Conservation (phyloP, 2,113 vertebrate genomes). For the Callipepla californica region DNA sequence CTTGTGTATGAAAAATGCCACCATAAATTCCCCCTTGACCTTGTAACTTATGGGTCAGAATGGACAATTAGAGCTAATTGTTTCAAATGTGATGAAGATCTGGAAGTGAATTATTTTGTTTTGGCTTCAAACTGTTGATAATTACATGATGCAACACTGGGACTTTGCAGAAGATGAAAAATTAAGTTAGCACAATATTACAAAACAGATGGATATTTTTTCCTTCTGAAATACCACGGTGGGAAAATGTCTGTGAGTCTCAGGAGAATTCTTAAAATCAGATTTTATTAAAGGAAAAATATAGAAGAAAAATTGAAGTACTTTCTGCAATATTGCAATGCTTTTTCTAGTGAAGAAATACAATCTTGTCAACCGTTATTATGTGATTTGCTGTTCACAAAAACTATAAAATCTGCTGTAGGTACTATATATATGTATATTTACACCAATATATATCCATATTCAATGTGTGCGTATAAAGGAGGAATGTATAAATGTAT, state of each 20-base stretch:
- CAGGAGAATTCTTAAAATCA: not conserved
- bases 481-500: not conserved
- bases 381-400: not conserved
- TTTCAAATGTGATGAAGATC: not conserved
- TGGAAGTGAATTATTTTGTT: not conserved
- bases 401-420: not conserved
- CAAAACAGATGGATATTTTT: not conserved
- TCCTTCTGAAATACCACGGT: not conserved
- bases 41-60: not conserved
- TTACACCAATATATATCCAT: not conserved
- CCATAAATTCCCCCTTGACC: not conserved
- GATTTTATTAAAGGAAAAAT: not conserved
- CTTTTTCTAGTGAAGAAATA: not conserved
- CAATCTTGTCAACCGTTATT: accelerated
- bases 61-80: not conserved
- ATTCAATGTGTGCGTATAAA: not conserved
- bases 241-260: not conserved
- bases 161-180: not conserved
- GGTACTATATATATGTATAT: not conserved
- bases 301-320: not conserved
- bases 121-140: not conserved
- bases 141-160: not conserved
- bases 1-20: not conserved
- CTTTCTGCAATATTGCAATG: not conserved
- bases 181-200: not conserved